Base-by-base conservation (phyloP, 2,888 invertebrate species). In the Drosophila paranaensis region DNA sequence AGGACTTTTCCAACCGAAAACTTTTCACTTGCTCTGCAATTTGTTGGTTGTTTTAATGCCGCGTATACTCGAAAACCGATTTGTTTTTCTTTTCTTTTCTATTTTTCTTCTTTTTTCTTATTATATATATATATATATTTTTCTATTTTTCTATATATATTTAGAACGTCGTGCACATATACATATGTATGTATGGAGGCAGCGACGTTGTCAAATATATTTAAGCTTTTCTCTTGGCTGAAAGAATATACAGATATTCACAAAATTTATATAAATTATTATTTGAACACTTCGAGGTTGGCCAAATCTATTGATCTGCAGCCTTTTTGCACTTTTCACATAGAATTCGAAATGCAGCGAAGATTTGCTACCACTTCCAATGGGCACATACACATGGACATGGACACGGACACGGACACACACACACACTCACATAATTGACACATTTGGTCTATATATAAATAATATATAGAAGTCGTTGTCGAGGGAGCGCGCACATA, bases 381-480 rank as follows among this genome's bases (percentile, higher is more conserved):
- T 60, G 57, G 74, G 40, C 61, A 62, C 74, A 63, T 25, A 72
- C 51, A 69, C 25, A 61, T 25, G 67, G 39, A 69, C 25, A 61
- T 25, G 67, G 39, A 55, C 58, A 56, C 11, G 30, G 5, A 27
- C 27, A 27, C 27, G 27, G 27, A 27, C 27, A 3, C 30, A 57
- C 54, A 64, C 67, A 64, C 60, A 62, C 71, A 73, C 60, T 60
- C 68, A 74, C 71, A 79, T 54, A 76, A 76, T 78, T 72, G 77
- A 79, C 80, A 78, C 57, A 66, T 68, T 79, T 64, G 71, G 65
- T 67, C 72, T 86, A 89, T 84, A 88, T 86, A 89, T 82, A 81
- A 83, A 83, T 77, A 79, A 76, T 86, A 86, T 83, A 79, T 82
- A 79, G 80, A 81, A 74, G 82, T 79, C 81, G 64, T 80, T 76